These are phyloP conservation scores for Aphidius gifuensis DNA, from an alignment of 1,140 invertebrate genomes.

Conservation along the genomic window DNA sequence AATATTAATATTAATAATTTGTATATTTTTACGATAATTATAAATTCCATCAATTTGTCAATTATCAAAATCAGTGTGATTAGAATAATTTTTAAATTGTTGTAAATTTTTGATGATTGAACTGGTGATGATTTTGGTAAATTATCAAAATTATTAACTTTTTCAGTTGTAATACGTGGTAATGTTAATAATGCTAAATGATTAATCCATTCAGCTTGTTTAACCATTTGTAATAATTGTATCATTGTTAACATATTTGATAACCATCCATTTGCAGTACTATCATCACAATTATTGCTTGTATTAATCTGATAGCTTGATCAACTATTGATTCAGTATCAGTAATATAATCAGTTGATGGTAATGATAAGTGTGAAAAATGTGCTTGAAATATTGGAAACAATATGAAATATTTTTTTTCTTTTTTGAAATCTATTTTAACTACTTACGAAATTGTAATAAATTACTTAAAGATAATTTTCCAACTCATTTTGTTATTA, in stretches of 20 bases:
- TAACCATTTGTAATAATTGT: conserved; percentile 84
- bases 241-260: conserved; percentile 72
- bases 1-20: no score
- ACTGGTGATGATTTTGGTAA: conserved; percentile 54
- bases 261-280: conserved; percentile 87
- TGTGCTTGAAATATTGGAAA: conserved; percentile 91
- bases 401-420: no score
- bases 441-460: no score
- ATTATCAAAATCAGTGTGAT: no score
- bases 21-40: no score
- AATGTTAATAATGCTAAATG: conserved; percentile 81
- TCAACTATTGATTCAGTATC: conserved; percentile 97
- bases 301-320: conserved; percentile 89
- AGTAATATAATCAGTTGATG: conserved; percentile 91
- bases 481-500: no score
- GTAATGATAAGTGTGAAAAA: conserved; percentile 76
- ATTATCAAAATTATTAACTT: conserved; percentile 49
- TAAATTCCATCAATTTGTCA: no score
- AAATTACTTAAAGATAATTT: no score
- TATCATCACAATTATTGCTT: conserved; percentile 96
- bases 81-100: no score
- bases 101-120: no score
- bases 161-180: conserved; percentile 71
- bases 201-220: conserved; percentile 87
- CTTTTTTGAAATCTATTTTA: no score